Evolutionary conservation across 2,113 vertebrate genomes (phyloP).

Genomic region (Corythornis madagascariensis): DNA sequence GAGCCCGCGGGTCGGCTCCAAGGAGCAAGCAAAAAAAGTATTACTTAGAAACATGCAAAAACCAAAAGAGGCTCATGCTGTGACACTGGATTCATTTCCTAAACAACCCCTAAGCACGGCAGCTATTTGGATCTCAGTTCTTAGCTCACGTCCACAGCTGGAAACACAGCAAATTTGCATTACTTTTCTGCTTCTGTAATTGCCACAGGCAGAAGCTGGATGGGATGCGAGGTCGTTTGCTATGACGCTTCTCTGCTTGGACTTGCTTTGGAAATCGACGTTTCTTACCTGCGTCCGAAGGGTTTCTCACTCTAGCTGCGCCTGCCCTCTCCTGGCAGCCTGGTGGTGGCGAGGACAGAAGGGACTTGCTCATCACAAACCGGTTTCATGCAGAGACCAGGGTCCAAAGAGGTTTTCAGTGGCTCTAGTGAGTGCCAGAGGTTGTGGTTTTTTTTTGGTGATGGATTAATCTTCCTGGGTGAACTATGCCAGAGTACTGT

Average conservation of each 20-base stretch:
- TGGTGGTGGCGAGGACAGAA: neutral
- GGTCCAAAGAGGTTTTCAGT: neutral
- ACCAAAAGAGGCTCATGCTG: neutral
- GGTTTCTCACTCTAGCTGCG: neutral
- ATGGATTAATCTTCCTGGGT: neutral
- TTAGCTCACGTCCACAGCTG: neutral
- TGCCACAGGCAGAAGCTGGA: neutral
- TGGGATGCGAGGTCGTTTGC: rapidly evolving
- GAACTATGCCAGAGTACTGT: neutral
- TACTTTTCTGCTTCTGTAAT: neutral
- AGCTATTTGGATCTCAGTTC: neutral
- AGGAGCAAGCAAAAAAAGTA: neutral
- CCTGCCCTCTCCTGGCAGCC: constrained; percentile 41
- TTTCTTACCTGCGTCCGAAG: neutral
- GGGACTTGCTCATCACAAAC: neutral
- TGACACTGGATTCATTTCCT: neutral
- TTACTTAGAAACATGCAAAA: neutral
- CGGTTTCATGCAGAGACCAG: rapidly evolving
- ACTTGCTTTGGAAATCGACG: neutral
- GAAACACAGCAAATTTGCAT: neutral
- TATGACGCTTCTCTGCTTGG: neutral
- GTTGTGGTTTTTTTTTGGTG: neutral
- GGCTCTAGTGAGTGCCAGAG: rapidly evolving
- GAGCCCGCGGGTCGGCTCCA: neutral
- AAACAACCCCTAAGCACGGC: neutral